Conservation (phyloP, 2,113 vertebrate species). For the Amblyornis subalaris region DNA sequence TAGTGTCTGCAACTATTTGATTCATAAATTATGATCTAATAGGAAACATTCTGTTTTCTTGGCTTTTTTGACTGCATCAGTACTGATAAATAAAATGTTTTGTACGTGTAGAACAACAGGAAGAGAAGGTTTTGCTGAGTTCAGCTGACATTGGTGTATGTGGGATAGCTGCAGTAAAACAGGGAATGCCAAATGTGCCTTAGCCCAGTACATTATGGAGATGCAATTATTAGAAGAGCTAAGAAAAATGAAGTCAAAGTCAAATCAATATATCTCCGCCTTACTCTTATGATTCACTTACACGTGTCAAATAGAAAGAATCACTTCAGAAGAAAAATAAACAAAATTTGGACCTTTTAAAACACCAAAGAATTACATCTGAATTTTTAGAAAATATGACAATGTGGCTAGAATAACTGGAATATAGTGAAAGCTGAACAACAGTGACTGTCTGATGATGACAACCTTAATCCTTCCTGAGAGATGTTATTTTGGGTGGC, state of each 20-base stretch:
- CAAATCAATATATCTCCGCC: background rate
- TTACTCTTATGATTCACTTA: background rate
- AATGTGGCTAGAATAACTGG: background rate
- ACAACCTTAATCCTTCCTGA: background rate
- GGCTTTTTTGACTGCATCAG: background rate
- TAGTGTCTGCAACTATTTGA: background rate
- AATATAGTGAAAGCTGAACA: background rate
- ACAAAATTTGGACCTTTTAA: background rate
- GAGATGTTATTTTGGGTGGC: background rate
- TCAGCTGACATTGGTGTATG: background rate
- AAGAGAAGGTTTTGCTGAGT: background rate
- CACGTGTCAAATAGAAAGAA: background rate
- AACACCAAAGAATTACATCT: background rate
- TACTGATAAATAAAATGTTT: background rate
- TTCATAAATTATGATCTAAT: background rate
- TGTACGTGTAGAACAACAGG: background rate
- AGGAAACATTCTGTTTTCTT: background rate
- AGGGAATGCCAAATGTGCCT: background rate
- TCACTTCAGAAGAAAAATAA: background rate
- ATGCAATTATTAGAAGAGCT: background rate
- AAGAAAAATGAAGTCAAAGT: background rate
- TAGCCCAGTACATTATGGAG: background rate
- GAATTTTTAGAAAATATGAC: background rate
- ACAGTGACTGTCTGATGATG: background rate
- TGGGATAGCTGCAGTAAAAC: background rate